Evolutionary conservation across 2,888 invertebrate species (phyloP).

Genomic region (Hylaea fasciaria): DNA sequence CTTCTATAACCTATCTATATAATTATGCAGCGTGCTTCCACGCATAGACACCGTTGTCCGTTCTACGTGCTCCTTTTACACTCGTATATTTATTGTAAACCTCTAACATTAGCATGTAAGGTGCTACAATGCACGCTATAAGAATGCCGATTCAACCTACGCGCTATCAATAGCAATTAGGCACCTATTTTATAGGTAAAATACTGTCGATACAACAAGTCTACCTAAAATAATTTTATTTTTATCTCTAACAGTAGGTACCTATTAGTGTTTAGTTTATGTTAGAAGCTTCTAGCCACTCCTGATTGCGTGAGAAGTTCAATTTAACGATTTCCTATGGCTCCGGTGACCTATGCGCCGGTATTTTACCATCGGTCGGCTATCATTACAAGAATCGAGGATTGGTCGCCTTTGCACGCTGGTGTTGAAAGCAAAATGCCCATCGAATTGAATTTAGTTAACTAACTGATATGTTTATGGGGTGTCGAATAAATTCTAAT

Average conservation of each 20-base stretch:
- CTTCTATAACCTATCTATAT: slow-evolving; percentile 5
- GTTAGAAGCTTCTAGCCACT: slow-evolving; percentile 15
- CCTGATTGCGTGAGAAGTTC: slow-evolving; percentile 33
- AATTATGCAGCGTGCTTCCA: slow-evolving; percentile 15
- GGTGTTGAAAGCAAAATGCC: slow-evolving; percentile 11
- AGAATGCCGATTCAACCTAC: slow-evolving; percentile 25
- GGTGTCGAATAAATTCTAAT: slow-evolving; percentile 12
- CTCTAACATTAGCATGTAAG: slow-evolving; percentile 29
- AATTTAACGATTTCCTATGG: slow-evolving; percentile 22
- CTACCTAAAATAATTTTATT: too few species aligned
- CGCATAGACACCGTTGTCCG: slow-evolving; percentile 21
- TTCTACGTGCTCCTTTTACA: slow-evolving; percentile 13
- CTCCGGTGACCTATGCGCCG: slow-evolving; percentile 19
- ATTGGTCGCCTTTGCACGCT: slow-evolving; percentile 15
- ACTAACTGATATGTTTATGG: slow-evolving; percentile 11
- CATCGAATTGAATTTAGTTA: slow-evolving; percentile 9
- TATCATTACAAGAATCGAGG: slow-evolving; percentile 17
- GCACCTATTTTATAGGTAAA: slow-evolving; percentile 1
- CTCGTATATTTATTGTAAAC: slow-evolving; percentile 12
- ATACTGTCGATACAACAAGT: too few species aligned
- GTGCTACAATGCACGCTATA: slow-evolving; percentile 10
- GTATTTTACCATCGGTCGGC: slow-evolving; percentile 17
- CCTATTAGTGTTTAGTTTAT: neutral
- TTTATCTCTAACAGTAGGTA: too few species aligned
- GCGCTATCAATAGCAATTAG: slow-evolving; percentile 22